These are phyloP conservation scores for Oligia fasciuncula DNA, from an alignment of 2,888 invertebrate genomes.

Conservation along the genomic window DNA sequence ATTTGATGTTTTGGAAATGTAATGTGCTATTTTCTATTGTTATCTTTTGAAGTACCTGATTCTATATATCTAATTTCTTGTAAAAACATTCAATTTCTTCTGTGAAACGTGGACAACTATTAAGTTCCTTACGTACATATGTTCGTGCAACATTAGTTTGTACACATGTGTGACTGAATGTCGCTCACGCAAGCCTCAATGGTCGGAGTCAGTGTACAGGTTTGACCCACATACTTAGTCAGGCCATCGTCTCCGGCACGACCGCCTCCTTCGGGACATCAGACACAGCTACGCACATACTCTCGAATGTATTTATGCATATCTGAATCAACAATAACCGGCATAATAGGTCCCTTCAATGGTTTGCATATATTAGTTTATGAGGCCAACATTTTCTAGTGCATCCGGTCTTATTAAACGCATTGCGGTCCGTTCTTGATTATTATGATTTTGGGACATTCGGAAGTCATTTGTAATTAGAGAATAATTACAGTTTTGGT, in stretches of 20 bases:
- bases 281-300: slow-evolving; percentile 35
- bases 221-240: slow-evolving; percentile 62
- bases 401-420: slow-evolving; percentile 56
- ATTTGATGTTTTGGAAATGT: not conserved
- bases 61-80: slow-evolving; percentile 9
- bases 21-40: slow-evolving; percentile 8
- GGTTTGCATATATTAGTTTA: slow-evolving; percentile 56
- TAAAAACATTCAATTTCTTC: not conserved
- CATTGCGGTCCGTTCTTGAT: slow-evolving; percentile 34
- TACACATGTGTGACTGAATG: slow-evolving; percentile 54
- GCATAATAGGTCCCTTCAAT: slow-evolving; percentile 55
- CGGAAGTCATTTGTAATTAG: slow-evolving; percentile 44
- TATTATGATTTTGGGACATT: slow-evolving; percentile 43
- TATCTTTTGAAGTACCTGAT: slow-evolving; percentile 2
- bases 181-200: slow-evolving; percentile 54
- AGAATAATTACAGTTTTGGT: slow-evolving; percentile 36
- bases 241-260: slow-evolving; percentile 40
- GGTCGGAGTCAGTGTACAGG: slow-evolving; percentile 49
- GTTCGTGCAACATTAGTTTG: slow-evolving; percentile 52
- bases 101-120: slow-evolving; percentile 22
- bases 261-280: slow-evolving; percentile 51
- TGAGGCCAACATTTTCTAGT: slow-evolving; percentile 58
- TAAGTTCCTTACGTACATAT: slow-evolving; percentile 29
- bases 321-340: slow-evolving; percentile 57
- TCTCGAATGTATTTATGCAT: slow-evolving; percentile 55